Evolutionary conservation across 2,888 invertebrate genomes (phyloP).

Genomic region (Creontiades dilutus): DNA sequence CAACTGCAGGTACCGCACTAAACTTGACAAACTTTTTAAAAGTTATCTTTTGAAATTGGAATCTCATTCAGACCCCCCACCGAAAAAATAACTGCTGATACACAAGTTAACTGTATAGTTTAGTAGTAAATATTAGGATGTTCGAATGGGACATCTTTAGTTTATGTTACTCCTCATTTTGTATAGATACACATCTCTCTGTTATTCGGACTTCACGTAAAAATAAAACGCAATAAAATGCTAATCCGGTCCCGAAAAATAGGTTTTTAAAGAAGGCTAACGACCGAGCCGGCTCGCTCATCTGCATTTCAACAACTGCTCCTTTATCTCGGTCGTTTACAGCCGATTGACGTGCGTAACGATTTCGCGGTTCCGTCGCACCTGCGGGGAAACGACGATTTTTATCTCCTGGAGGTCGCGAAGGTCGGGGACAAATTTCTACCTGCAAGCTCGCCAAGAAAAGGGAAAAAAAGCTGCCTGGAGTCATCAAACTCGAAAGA

Average conservation of each 20-base stretch:
- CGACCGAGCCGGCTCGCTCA: neutral
- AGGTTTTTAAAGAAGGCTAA: constrained; percentile 29
- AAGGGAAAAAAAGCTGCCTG: neutral
- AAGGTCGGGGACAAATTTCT: constrained; percentile 25
- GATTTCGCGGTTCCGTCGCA: constrained; percentile 17
- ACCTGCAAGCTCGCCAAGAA: constrained; percentile 12
- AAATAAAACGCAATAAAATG: constrained; percentile 12
- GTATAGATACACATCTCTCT: neutral
- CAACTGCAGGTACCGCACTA: no score
- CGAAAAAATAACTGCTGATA: neutral
- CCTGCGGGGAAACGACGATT: constrained; percentile 23
- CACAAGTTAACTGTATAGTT: neutral
- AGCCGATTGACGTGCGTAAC: constrained; percentile 35
- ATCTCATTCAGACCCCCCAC: no score
- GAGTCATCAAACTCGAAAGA: no score
- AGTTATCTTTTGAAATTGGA: no score
- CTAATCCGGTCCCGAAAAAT: constrained; percentile 2
- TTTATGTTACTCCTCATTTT: neutral
- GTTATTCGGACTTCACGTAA: neutral
- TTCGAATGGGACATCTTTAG: neutral
- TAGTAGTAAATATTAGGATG: constrained; percentile 1
- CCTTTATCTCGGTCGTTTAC: neutral
- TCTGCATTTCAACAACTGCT: constrained; percentile 28
- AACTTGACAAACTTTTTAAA: no score
- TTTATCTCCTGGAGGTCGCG: neutral